phyloP scores from a whole-genome alignment of 92 coral and sea anemone species.

The Desmophyllum pertusum region DNA sequence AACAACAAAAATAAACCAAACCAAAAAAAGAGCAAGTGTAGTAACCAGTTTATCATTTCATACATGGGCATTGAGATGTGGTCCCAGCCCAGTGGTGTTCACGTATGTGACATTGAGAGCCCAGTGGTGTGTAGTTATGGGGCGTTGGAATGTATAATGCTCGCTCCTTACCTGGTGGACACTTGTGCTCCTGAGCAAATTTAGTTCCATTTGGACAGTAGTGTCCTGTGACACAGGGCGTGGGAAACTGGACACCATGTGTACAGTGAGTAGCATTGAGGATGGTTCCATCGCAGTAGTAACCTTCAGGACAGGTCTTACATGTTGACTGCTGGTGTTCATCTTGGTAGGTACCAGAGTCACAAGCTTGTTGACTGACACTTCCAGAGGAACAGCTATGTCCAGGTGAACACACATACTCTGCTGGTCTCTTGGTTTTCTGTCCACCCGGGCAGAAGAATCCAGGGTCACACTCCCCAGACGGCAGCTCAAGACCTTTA shows the following conservation, averaged over 20 bases:
- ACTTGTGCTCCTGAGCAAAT: constrained; percentile 85
- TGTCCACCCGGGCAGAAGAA: constrained; percentile 93
- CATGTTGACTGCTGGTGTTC: constrained; percentile 82
- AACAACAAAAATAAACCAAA: no score
- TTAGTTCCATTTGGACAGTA: constrained; percentile 92
- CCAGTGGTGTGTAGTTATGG: neutral
- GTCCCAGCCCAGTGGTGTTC: neutral
- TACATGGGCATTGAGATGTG: neutral
- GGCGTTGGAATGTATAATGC: neutral
- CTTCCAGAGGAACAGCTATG: constrained; percentile 89
- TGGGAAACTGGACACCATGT: constrained; percentile 94
- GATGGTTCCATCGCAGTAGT: constrained; percentile 90
- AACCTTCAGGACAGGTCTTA: constrained; percentile 92
- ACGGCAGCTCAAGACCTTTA: constrained; percentile 78
- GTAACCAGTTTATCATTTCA: no score
- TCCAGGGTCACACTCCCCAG: constrained; percentile 89
- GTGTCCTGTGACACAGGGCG: constrained; percentile 89
- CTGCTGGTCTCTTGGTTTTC: constrained; percentile 77
- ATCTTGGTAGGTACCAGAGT: constrained; percentile 87
- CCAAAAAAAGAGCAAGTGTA: no score
- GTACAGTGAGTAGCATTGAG: constrained; percentile 86
- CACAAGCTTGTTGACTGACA: constrained; percentile 72
- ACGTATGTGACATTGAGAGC: neutral
- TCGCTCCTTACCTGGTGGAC: constrained; percentile 76
- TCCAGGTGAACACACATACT: constrained; percentile 88